Conservation (phyloP, 2,113 vertebrate species). For the Pomatorhinus ruficollis region DNA sequence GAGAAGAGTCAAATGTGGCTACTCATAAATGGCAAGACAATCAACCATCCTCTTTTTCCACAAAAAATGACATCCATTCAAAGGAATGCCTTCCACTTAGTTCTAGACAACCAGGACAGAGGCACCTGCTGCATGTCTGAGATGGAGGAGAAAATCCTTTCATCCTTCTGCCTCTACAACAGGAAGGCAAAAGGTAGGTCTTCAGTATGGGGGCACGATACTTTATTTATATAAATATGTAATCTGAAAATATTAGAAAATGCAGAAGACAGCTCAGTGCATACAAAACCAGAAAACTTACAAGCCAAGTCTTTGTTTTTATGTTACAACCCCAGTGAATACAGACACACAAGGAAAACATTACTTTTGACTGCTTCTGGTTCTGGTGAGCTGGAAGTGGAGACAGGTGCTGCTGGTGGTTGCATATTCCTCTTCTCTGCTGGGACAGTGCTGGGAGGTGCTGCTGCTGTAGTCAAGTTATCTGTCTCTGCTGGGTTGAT, state of each 20-base stretch:
- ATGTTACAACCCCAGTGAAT: not conserved
- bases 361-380: slow-evolving; percentile 82
- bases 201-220: not conserved
- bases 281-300: not conserved
- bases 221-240: not conserved
- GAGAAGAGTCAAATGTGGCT: rapidly evolving
- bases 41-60: not conserved
- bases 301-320: not conserved
- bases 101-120: not conserved
- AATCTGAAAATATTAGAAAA: not conserved
- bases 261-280: not conserved
- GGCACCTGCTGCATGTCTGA: not conserved
- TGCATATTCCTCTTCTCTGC: slow-evolving; percentile 62
- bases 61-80: not conserved
- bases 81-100: not conserved
- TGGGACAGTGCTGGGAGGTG: not conserved
- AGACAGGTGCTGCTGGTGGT: not conserved
- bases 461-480: slow-evolving; percentile 1
- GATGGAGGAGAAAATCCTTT: not conserved
- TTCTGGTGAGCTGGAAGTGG: slow-evolving; percentile 65
- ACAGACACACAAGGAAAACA: not conserved
- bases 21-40: not conserved
- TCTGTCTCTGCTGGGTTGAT: slow-evolving; percentile 70
- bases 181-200: not conserved
- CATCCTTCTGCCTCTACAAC: not conserved